Base-by-base conservation (phyloP, 2,113 vertebrate species). In the Platichthys flesus region DNA sequence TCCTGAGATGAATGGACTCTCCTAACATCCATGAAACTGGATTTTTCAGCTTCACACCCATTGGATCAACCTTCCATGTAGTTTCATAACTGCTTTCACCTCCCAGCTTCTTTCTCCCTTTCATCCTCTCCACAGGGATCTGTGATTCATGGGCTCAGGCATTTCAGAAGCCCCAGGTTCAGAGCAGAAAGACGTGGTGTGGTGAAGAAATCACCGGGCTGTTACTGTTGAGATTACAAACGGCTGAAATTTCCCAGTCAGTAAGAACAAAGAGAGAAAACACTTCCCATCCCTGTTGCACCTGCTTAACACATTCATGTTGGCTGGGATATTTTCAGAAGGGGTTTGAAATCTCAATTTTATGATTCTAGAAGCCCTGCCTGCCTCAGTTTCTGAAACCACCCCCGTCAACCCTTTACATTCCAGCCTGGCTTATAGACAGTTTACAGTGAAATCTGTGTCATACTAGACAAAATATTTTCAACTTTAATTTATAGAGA, bases 1-100 rank as follows among this genome's bases (percentile, higher is more conserved):
- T 56, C 74, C 67, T 13, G 75, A 66, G 63, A 61, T 60, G 51
- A 81, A 59, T 56, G 42, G 49, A 10, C 45, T 56, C 0, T n/a
- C 15, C 28, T n/a, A 40, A 68, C 49, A 55, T 57, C 51, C 54
- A 35, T 42, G 28, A 78, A 68, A 74, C 9, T 14, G 24, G 2
- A 15, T 31, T n/a, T 74, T 65, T 78, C 55, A 31, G 26, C 55
- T 31, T 78, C 82, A 74, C 72, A 45, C 69, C 71, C 69, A 24
- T 40, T 69, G 64, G 76, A 57, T 63, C 10, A 61, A 54, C 4
- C 0, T 3, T 2, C 20, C 6, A 2, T 59, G 61, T 52, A 52
- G 26, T 79, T 74, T 54, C 62, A 69, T 74, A 62, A 49, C 40
- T 45, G 3, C 21, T 68, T 57, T 49, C 45, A 68, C 15, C 70